Evolutionary conservation across 2,888 invertebrate genomes (phyloP).

Genomic region (Caenorhabditis doughertyi): DNA sequence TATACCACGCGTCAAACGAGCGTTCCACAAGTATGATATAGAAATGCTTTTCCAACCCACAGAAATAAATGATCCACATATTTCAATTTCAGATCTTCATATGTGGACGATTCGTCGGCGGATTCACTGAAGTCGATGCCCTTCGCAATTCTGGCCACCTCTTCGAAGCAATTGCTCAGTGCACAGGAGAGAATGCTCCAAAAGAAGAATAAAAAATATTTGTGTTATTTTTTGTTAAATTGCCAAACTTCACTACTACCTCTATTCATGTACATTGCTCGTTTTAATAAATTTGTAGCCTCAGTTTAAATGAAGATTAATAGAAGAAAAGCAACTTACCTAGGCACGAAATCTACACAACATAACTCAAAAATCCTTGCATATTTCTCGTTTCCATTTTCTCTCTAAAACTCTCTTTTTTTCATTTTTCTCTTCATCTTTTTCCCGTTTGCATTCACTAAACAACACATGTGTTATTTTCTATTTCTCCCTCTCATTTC

Average conservation of each 20-base stretch:
- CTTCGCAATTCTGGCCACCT: slow-evolving; percentile 74
- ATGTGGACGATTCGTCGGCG: slow-evolving; percentile 75
- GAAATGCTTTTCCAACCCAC: neutral
- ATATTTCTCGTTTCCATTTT: neutral
- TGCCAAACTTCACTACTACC: neutral
- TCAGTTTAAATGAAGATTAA: no score
- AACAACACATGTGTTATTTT: no score
- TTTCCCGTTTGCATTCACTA: neutral
- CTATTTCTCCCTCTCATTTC: neutral
- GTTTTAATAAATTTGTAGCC: slow-evolving; percentile 6
- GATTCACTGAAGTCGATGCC: slow-evolving; percentile 77
- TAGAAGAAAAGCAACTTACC: no score
- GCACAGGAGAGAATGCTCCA: slow-evolving; percentile 65
- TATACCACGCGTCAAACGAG: slow-evolving; percentile 71
- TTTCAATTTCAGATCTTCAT: slow-evolving; percentile 73
- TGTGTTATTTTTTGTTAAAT: neutral
- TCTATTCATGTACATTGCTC: neutral
- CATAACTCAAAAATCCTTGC: no score
- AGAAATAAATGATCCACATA: no score
- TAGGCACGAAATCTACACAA: no score
- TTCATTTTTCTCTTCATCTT: neutral
- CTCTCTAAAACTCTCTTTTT: neutral
- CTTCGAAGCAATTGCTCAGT: slow-evolving; percentile 71
- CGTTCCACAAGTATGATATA: slow-evolving; percentile 70
- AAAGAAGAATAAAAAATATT: slow-evolving; percentile 37